A percentile compares a stretch with the other conserved stretches of the same genome.
Conservation (phyloP, 2,888 invertebrate species). For the Carcina quercana region DNA sequence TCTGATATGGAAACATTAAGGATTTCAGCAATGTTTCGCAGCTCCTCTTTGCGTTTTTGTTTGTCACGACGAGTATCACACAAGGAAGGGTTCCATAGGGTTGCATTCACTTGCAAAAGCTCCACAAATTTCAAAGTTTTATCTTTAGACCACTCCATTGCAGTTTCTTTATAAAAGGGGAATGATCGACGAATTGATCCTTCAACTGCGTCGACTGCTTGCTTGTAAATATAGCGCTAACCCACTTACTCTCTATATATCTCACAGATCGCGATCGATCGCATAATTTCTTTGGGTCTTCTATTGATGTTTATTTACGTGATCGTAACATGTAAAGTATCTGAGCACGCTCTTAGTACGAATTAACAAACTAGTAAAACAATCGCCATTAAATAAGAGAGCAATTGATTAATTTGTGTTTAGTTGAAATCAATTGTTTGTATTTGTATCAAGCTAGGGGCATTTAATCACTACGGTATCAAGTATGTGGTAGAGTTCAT, state of each 20-base stretch:
- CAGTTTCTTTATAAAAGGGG: neutral
- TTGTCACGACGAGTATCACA: slow-evolving; percentile 59
- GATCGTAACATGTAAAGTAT: too few species aligned
- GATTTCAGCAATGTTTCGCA: slow-evolving; percentile 50
- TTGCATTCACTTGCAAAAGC: slow-evolving; percentile 55
- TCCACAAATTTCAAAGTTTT: slow-evolving; percentile 62
- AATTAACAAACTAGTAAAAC: too few species aligned
- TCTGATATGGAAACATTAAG: slow-evolving; percentile 57
- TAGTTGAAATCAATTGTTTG: too few species aligned
- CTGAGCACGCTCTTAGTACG: too few species aligned
- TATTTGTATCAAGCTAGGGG: too few species aligned
- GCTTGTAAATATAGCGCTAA: slow-evolving; percentile 1
- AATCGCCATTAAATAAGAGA: too few species aligned
- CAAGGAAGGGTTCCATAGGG: slow-evolving; percentile 57
- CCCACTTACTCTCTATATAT: too few species aligned
- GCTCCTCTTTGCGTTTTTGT: slow-evolving; percentile 59
- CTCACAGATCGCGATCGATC: too few species aligned
- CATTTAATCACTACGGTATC: too few species aligned
- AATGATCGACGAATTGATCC: too few species aligned
- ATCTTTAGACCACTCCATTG: slow-evolving; percentile 68
- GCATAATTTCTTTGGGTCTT: neutral
- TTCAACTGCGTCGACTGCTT: slow-evolving; percentile 19
- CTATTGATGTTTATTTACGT: neutral
- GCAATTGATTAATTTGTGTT: too few species aligned
- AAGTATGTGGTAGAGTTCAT: too few species aligned